Base-by-base conservation (phyloP, 1,140 invertebrate species). In the Phenacoccus solenopsis region DNA sequence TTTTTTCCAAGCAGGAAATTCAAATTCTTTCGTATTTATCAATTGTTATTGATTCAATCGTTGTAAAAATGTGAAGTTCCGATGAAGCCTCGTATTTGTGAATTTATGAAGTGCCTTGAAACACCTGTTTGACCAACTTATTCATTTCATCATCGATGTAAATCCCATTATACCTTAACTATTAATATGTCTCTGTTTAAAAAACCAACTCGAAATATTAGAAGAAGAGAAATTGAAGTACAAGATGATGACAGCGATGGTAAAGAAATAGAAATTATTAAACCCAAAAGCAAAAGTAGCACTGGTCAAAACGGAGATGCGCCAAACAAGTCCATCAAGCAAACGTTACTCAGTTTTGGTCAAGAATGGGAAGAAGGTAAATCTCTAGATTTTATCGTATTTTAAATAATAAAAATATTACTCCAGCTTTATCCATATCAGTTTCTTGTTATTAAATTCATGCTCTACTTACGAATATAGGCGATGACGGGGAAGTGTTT, bases 401-500 rank as follows among this genome's bases (percentile, higher is more conserved):
- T 10, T 30, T 49, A 13, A 67, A 24, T 3, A 16, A 27, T 56
- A 28, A n/a, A 49, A 67, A 57, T 9, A 49, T 68, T 59, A 16
- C 38, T 64, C 16, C 27, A 13, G 25, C 1, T 7, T 69, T 7
- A 38, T 24, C 20, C 25, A 68, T 70, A 57, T 61, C 25, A 21
- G 69, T 71, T 69, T 67, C 35, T 57, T n/a, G n/a, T n/a, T n/a
- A n/a, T n/a, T n/a, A n/a, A n/a, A n/a, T n/a, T n/a, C n/a, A n/a
- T n/a, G n/a, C n/a, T n/a, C n/a, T n/a, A n/a, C n/a, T n/a, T n/a
- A n/a, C n/a, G n/a, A n/a, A n/a, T 69, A 28, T 21, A 77, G 90
- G 88, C 75, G 91, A 91, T 75, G 91, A 92, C 76, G 88, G 85
- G 21, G 93, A 95, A 80, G 87, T 92, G 38, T 96, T 97, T 80